Evolutionary conservation across 2,888 invertebrate genomes (phyloP), one percentile per base, ranked within the genome.

Genomic region (Sarcophaga variegata): DNA sequence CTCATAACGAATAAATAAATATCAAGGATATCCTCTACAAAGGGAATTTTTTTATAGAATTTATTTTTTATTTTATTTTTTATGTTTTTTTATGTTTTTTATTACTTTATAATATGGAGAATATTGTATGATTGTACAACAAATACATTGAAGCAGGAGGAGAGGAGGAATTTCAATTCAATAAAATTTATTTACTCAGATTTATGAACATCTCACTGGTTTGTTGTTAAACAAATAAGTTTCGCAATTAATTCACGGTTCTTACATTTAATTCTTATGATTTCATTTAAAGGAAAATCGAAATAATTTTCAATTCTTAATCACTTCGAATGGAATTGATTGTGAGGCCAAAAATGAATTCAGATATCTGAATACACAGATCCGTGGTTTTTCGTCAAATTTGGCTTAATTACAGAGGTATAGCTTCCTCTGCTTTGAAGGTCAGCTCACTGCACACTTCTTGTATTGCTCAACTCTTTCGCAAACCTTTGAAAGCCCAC

Each of bases 201-300:
- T 37, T 37, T 37, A 37, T 37, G 10, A 37, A 37, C n/a, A 17
- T 17, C 14, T 22, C 47, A 69, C 12, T 69, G 49, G 49, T 49
- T 14, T 69, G 22, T 69, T 25, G 6, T 72, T 60, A 72, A 72
- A 72, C n/a, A 72, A 72, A 60, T 72, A 60, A 17, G 4, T 3
- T 60, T 27, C 17, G 37, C 60, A 72, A 72, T 72, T 72, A 72
- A 59, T 72, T 37, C 14, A 3, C n/a, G 27, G 10, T 27, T 17
- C 59, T 37, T 17, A 54, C 14, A 60, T 37, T 37, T 12, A 59
- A 27, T 59, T 54, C 37, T 37, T 5, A 37, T 10, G 11, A 54
- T 4, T 54, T 14, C 25, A 22, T 70, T 70, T 5, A 25, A 25
- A 49, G 4, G 14, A 49, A n/a, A 47, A 69, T 17, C 3, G 3